Base-by-base conservation (phyloP, 2,888 invertebrate genomes). In the Pheosia gnoma region DNA sequence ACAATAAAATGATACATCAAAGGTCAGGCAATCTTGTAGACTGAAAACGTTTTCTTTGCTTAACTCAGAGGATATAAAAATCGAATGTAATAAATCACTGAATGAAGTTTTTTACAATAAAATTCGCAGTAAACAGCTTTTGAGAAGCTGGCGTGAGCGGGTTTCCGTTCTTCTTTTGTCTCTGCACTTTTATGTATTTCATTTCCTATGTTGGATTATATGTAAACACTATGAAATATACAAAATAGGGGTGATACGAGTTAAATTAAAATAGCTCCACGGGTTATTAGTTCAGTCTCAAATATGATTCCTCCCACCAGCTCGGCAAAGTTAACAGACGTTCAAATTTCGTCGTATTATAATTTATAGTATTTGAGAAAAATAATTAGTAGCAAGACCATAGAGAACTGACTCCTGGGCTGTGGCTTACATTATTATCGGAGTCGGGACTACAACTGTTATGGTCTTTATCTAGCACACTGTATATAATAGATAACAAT, bases 61-160 rank as follows among this genome's bases (percentile, higher is more conserved):
- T 10, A 53, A 11, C 37, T 53, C 25, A 51, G 37, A 53, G 25
- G 53, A 53, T 6, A 37, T 53, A 11, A 53, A 53, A 53, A 37
- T 53, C 8, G 37, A 53, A 53, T 37, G 53, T 11, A 37, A 37
- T 53, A 53, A 53, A 53, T 53, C 53, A 53, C 53, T 37, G 53
- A 53, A 37, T 59, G 57, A 59, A 60, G 53, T 53, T 52, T 61
- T 61, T 43, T 57, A 59, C 59, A 53, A 53, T 53, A 53, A 53
- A 53, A 53, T 53, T 3, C 3, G 53, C 10, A 5, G 11, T 53
- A 53, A 53, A 53, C 53, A 37, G 9, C 25, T 53, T 53, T 11
- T 53, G 11, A 53, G 25, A 37, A 37, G 36, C 3, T 10, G 10
- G 9, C 36, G 25, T 47, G n/a, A 51, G 37, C 10, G 6, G 10